Evolutionary conservation across 2,888 invertebrate species (phyloP).

Genomic region (Andrena praecox): DNA sequence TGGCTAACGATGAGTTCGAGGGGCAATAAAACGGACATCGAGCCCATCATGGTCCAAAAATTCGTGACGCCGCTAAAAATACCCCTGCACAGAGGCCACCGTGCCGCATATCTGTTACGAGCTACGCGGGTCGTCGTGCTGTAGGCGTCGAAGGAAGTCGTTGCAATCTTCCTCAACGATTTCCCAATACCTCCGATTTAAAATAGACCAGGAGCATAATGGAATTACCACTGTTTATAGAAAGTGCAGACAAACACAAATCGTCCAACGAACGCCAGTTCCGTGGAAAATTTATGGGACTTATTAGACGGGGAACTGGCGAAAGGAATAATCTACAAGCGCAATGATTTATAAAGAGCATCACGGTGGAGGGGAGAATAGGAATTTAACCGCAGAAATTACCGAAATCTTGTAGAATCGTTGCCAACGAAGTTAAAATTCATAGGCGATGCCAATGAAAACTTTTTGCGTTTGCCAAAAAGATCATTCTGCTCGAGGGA

Average conservation of each 20-base stretch:
- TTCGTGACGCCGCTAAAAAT: slow-evolving; percentile 3
- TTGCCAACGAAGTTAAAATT: slow-evolving; percentile 2
- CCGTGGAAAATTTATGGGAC: background rate
- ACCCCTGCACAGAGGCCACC: slow-evolving; percentile 11
- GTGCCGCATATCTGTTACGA: background rate
- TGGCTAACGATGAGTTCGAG: slow-evolving; percentile 4
- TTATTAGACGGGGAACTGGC: background rate
- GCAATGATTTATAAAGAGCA: background rate
- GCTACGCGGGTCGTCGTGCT: background rate
- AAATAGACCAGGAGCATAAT: background rate
- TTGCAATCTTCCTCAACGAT: background rate
- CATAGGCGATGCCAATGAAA: background rate
- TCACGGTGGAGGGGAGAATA: background rate
- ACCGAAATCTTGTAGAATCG: slow-evolving; percentile 9
- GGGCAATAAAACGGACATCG: slow-evolving; percentile 32
- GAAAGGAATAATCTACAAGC: background rate
- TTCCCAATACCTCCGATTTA: background rate
- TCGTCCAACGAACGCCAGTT: background rate
- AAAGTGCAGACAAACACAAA: background rate
- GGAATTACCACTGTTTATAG: background rate
- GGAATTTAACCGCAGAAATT: background rate
- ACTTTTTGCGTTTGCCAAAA: background rate
- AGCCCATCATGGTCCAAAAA: slow-evolving; percentile 11
- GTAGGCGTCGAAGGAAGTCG: background rate
- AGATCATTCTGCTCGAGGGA: background rate